Evolutionary conservation across 1,140 invertebrate species (phyloP).

Genomic region (Drosophila hydei): DNA sequence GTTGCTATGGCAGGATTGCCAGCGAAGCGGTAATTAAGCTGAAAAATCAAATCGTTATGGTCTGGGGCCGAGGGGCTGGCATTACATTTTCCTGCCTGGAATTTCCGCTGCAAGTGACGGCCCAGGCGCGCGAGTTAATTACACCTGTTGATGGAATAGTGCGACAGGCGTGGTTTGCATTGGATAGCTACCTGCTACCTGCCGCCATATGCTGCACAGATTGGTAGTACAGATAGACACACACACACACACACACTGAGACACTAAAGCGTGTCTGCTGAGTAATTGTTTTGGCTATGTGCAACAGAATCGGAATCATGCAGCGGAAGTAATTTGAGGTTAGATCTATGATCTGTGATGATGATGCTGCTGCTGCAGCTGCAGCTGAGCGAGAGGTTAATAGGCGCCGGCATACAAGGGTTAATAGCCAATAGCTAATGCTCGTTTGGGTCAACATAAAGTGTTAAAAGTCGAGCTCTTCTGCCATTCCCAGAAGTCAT

Average conservation of each 20-base stretch:
- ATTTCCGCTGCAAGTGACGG: conserved; percentile 66
- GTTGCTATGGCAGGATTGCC: conserved; percentile 55
- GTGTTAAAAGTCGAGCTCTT: conserved; percentile 51
- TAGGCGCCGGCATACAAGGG: conserved; percentile 56
- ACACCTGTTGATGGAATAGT: conserved; percentile 64
- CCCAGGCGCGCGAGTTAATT: conserved; percentile 60
- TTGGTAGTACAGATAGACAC: conserved; percentile 54
- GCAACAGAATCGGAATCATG: conserved; percentile 59
- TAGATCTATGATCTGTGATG: conserved; percentile 39
- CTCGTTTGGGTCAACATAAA: conserved; percentile 34
- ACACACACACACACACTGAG: conserved; percentile 22
- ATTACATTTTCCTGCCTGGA: conserved; percentile 76
- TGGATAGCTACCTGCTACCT: conserved; percentile 40
- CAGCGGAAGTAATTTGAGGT: conserved; percentile 80
- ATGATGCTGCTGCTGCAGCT: conserved; percentile 54
- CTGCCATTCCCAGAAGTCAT: conserved; percentile 48
- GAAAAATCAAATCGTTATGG: conserved; percentile 76
- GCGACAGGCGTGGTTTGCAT: conserved; percentile 47
- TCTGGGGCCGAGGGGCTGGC: conserved; percentile 20
- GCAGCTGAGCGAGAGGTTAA: conserved; percentile 53
- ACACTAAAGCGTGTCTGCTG: conserved; percentile 1
- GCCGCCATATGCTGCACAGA: conserved; percentile 34
- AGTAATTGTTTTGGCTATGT: conserved; percentile 62
- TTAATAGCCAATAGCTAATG: conserved; percentile 66
- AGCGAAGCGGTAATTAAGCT: conserved; percentile 59